Base-by-base conservation (phyloP, 53 echinoderm and acorn worm species). In the Hippasteria phrygiana region DNA sequence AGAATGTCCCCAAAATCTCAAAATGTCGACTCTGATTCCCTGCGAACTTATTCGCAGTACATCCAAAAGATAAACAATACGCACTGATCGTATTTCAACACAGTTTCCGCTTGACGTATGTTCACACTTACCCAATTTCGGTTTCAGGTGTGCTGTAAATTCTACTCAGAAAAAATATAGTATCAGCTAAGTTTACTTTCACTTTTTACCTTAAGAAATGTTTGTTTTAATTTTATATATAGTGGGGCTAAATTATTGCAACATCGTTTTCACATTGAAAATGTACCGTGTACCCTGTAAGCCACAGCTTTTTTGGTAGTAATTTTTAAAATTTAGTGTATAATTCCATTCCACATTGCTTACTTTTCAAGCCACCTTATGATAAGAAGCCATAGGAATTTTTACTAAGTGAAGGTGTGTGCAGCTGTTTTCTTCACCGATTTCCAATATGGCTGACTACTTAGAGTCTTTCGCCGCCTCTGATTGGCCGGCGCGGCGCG, bases 401-500 rank as follows among this genome's bases (percentile, higher is more conserved):
- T 48, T 45, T 40, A 29, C 48, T 36, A 12, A 2, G 85, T 50
- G 64, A 43, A 85, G 85, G 69, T 85, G 85, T 50, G 69, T 69
- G 51, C 85, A 85, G 85, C 85, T 78, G 79, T 70, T 78, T 87
- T 69, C 74, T 77, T 78, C 53, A 78, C 64, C 70, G 71, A 70
- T 89, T 79, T 89, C 39, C 71, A 89, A 89, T 67, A 78, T 78
- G 89, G 89, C 78, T 66, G 79, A 89, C 69, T 79, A 89, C 88
- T 89, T 67, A 51, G 71, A 74, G 67, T 89, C 78, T 89, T 79
- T 78, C 71, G 76, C 62, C 43, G 46, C 20, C 46, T 37, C 79
- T 78, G 69, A 78, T 89, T 89, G 79, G 78, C 64, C 45, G 66
- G 26, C 27, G 66, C 66, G 24, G 45, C 13, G 82, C 82, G 64